phyloP scores from a whole-genome alignment of 2,113 vertebrate species.

The Chionomys nivalis region DNA sequence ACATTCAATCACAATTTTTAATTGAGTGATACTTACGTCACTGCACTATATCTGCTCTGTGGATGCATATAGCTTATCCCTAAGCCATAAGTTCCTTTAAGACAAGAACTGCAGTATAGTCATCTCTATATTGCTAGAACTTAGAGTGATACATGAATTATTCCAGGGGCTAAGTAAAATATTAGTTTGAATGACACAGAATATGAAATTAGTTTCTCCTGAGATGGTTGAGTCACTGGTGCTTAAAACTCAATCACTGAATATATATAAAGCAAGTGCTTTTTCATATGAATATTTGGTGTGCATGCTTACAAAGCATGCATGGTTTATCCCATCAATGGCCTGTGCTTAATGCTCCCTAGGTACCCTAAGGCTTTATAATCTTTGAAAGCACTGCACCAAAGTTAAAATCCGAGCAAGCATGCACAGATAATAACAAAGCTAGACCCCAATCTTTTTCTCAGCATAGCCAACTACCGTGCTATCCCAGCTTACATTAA shows the following conservation, averaged over 20 bases:
- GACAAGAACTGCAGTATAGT: neutral
- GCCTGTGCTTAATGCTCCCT: constrained; percentile 73
- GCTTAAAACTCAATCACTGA: constrained; percentile 61
- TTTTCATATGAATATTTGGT: constrained; percentile 69
- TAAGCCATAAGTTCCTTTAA: constrained; percentile 34
- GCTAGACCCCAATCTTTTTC: neutral
- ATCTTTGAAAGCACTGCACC: constrained; percentile 73
- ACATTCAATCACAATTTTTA: neutral
- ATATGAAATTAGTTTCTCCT: constrained; percentile 30
- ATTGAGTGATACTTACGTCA: neutral
- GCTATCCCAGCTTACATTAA: neutral
- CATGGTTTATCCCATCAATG: constrained; percentile 72
- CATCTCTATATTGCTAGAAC: constrained; percentile 1
- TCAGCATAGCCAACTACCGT: neutral
- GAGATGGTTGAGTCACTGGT: neutral
- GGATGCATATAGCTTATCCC: neutral
- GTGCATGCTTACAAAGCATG: constrained; percentile 61
- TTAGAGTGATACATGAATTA: neutral
- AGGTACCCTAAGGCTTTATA: constrained; percentile 56
- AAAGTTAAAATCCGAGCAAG: constrained; percentile 75
- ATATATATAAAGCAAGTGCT: constrained; percentile 32
- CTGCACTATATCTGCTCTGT: neutral
- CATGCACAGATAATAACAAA: constrained; percentile 48
- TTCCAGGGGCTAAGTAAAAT: constrained; percentile 8
- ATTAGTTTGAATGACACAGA: constrained; percentile 31